Percentiles rank a stretch among this genome's conserved stretches.
These are phyloP conservation scores for Pseudomugil tenellus DNA, from an alignment of 2,797 vertebrate genomes.

Conservation along the genomic window DNA sequence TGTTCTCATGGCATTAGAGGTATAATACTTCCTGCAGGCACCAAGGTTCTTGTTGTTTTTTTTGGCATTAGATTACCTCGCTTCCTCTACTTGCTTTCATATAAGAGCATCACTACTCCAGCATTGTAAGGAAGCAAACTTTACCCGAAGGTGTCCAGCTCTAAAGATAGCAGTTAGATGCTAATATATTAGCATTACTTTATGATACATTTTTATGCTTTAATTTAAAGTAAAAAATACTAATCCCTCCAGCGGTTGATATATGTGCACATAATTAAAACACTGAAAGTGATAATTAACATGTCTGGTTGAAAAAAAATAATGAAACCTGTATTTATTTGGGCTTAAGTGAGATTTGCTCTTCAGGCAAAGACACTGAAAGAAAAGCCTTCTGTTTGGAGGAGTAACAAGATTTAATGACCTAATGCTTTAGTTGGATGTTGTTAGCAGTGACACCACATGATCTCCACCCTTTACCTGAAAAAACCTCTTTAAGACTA, in stretches of 20 bases:
- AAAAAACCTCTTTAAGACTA: constrained; percentile 34
- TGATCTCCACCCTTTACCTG: constrained; percentile 45
- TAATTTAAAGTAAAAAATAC: background rate
- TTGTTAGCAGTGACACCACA: constrained; percentile 27
- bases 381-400: constrained; percentile 27
- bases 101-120: background rate
- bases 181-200: background rate
- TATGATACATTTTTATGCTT: background rate
- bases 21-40: constrained; percentile 34
- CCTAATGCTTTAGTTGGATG: constrained; percentile 49
- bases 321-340: background rate
- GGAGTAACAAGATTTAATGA: constrained; percentile 36
- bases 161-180: background rate
- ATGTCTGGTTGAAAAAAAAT: background rate
- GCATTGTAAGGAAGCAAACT: background rate
- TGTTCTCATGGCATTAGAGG: constrained; percentile 53
- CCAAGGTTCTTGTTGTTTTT: constrained; percentile 8
- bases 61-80: constrained; percentile 19
- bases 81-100: background rate
- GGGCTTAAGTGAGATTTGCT: too few species aligned
- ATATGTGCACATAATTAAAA: background rate
- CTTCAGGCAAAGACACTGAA: constrained; percentile 22
- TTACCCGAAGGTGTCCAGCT: background rate
- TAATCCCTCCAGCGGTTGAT: background rate
- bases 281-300: background rate